These are phyloP conservation scores for Eubucco bourcierii DNA, from an alignment of 2,113 vertebrate species.

Conservation along the genomic window DNA sequence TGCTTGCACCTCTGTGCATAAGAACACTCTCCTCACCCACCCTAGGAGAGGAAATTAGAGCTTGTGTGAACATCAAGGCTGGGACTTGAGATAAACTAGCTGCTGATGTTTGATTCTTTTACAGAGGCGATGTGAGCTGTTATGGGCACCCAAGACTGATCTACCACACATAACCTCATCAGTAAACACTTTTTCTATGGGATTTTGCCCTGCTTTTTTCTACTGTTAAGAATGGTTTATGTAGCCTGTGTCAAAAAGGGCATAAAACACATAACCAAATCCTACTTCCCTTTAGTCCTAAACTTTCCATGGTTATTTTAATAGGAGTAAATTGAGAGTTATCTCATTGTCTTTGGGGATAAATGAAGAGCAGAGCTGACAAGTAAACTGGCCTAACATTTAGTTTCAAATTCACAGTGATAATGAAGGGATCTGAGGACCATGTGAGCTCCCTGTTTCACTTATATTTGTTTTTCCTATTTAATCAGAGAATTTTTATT, in stretches of 20 bases:
- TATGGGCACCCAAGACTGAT: neutral
- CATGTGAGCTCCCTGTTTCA: neutral
- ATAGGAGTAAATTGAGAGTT: neutral
- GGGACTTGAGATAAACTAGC: neutral
- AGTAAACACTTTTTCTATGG: neutral
- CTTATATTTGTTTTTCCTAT: neutral
- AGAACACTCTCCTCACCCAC: neutral
- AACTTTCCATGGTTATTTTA: neutral
- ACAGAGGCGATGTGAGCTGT: neutral
- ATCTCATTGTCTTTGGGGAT: neutral
- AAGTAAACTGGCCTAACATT: neutral
- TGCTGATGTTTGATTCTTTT: neutral
- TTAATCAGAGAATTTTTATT: neutral
- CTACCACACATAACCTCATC: neutral
- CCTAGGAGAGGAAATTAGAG: neutral
- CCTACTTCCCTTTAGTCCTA: neutral
- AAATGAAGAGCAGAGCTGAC: neutral
- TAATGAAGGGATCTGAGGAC: neutral
- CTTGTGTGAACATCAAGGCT: neutral
- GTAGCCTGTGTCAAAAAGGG: neutral
- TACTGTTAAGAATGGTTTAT: neutral
- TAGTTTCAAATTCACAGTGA: neutral
- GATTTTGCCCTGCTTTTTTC: neutral
- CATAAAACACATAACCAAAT: neutral
- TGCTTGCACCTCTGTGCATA: neutral